Base-by-base conservation (phyloP, 2,797 vertebrate species). In the Myiotriccus ornatus region DNA sequence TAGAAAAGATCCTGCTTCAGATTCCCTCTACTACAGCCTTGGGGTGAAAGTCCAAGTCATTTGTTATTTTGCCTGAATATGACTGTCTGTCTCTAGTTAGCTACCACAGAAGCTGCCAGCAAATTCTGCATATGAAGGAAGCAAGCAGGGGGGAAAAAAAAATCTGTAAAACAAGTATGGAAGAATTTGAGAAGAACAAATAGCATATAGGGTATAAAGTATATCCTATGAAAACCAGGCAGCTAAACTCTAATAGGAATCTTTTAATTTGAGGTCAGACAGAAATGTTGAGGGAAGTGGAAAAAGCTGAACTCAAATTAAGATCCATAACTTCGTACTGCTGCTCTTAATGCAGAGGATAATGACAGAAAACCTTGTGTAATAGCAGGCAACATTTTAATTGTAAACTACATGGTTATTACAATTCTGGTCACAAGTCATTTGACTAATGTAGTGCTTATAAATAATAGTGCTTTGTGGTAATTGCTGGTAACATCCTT, bases 91-190 rank as follows among this genome's bases (percentile, higher is more conserved):
- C 35, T 84, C 34, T 47, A 56, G 49, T 47, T 78, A 74, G 19
- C 50, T 89, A 35, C 18, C 37, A 78, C 25, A 71, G 67, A 87
- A 71, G 35, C n/a, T 87, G 74, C 47, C 87, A 92, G 49, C 4
- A 84, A 94, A 87, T 68, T 74, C 41, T 89, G n/a, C 28, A 56
- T 7, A 71, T 22, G 30, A 35, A 74, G 37, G 24, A 91, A 93
- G 14, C 5, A 84, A 91, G 28, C 7, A 76, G 20, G 57, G 4
- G 3, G 21, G 32, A n/a, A 37, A 35, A 56, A 39, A 60, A 64
- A 30, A 20, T 19, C 30, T 25, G 13, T 55, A 35, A 74, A 86
- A 74, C 3, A 63, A 55, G 15, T 25, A 14, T 46, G 30, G 17
- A 80, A 67, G 47, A 19, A 77, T 64, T 53, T 70, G n/a, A 70